Percentiles rank a stretch among this genome's conserved stretches.
Evolutionary conservation across 2,888 invertebrate genomes (phyloP).

Genomic region (Sinopyrophorus schimmeli): DNA sequence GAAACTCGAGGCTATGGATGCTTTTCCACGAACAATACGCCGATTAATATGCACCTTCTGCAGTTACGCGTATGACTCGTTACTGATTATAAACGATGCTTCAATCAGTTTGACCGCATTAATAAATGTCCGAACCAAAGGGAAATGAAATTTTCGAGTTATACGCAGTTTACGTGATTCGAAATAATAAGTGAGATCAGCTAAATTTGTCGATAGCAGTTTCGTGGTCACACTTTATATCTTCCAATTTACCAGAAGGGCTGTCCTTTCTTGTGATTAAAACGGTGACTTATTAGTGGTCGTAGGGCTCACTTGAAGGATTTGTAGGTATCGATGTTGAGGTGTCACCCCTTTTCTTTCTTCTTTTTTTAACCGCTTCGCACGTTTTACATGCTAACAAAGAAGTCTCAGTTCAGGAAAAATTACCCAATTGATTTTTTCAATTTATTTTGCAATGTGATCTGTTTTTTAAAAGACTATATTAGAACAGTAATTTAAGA

Average conservation of each 20-base stretch:
- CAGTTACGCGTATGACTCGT: constrained; percentile 15
- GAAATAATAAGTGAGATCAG: constrained; percentile 27
- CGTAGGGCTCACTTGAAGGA: too few species aligned
- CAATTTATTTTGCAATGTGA: too few species aligned
- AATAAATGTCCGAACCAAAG: constrained; percentile 19
- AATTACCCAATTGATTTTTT: too few species aligned
- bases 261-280: constrained; percentile 8
- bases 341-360: too few species aligned
- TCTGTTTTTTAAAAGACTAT: too few species aligned
- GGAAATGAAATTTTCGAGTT: constrained; percentile 17
- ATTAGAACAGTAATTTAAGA: too few species aligned
- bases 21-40: too few species aligned
- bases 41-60: constrained; percentile 20
- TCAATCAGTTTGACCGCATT: constrained; percentile 17
- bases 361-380: too few species aligned
- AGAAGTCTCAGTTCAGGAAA: too few species aligned
- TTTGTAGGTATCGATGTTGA: too few species aligned
- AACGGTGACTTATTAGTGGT: constrained; percentile 14
- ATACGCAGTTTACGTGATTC: constrained; percentile 25
- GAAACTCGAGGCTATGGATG: constrained; percentile 2
- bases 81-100: constrained; percentile 8
- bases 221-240: constrained; percentile 12
- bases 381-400: too few species aligned
- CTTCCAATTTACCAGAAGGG: constrained; percentile 5
- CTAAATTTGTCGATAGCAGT: constrained; percentile 17